Percentiles rank a stretch among this genome's conserved stretches.
These are phyloP conservation scores for Gopherus evgoodei DNA, from an alignment of 2,113 vertebrate genomes.

Conservation along the genomic window DNA sequence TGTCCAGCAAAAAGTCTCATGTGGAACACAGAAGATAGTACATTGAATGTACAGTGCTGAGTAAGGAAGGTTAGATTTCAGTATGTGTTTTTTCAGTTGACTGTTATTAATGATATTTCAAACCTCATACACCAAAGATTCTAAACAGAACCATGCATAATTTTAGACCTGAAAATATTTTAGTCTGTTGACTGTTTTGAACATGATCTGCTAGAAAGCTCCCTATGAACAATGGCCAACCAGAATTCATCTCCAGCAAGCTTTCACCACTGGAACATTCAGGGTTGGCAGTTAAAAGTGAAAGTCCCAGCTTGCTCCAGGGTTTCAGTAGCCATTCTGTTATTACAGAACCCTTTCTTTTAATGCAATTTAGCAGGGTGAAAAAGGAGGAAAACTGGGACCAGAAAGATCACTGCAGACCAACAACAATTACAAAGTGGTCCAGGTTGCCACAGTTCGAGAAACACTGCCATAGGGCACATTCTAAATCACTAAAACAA, in stretches of 20 bases:
- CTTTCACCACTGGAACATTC: neutral
- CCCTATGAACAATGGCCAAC: neutral
- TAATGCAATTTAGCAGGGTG: neutral
- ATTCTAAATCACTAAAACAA: neutral
- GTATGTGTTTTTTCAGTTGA: neutral
- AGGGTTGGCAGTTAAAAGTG: neutral
- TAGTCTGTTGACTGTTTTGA: neutral
- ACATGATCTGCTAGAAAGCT: neutral
- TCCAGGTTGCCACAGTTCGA: neutral
- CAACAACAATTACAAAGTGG: neutral
- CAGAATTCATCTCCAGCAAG: neutral
- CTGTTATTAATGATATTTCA: neutral
- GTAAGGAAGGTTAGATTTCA: slow-evolving; percentile 1
- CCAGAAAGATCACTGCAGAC: neutral
- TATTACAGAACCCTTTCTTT: neutral
- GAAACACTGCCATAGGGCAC: neutral
- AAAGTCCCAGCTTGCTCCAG: neutral
- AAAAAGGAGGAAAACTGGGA: neutral
- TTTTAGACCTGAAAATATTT: neutral
- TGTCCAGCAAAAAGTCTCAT: neutral
- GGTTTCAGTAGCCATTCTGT: neutral
- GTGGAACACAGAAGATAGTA: neutral
- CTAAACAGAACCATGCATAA: neutral
- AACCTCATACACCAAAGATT: neutral
- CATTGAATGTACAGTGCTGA: neutral